phyloP scores from a whole-genome alignment of 2,888 invertebrate genomes.

The Allolobophora icterica region DNA sequence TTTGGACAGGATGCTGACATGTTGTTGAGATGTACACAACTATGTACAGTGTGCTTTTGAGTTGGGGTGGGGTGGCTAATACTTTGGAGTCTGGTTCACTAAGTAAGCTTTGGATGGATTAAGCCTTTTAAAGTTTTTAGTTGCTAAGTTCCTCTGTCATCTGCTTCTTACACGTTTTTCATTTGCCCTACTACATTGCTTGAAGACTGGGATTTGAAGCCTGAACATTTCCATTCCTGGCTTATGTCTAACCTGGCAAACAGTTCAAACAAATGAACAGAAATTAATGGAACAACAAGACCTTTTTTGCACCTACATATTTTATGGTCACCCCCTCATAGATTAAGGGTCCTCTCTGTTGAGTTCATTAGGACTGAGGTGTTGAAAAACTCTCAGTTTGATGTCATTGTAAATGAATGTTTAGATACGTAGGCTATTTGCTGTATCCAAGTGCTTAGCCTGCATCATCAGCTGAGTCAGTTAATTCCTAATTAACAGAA shows the following conservation, averaged over 20 bases:
- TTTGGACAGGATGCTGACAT: background rate
- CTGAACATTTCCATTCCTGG: background rate
- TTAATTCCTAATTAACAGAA: background rate
- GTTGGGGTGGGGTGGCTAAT: background rate
- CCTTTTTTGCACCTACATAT: background rate
- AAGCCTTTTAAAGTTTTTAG: background rate
- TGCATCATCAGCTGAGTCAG: background rate
- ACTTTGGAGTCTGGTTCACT: background rate
- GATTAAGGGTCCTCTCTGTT: background rate
- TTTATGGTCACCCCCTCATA: background rate
- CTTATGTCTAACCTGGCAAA: background rate
- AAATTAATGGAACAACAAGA: background rate
- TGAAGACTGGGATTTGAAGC: background rate
- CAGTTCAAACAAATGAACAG: too few relatives aligned
- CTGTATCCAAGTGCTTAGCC: background rate
- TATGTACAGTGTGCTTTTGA: background rate
- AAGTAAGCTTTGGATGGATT: background rate
- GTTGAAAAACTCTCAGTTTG: background rate
- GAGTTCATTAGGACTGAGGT: background rate
- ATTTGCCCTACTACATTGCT: background rate
- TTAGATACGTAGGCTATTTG: background rate
- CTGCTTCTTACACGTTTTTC: background rate
- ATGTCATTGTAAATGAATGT: background rate
- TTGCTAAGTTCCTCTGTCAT: background rate
- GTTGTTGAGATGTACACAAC: background rate